These are phyloP conservation scores for Apodemus sylvaticus DNA, from an alignment of 2,113 vertebrate genomes.

Conservation along the genomic window DNA sequence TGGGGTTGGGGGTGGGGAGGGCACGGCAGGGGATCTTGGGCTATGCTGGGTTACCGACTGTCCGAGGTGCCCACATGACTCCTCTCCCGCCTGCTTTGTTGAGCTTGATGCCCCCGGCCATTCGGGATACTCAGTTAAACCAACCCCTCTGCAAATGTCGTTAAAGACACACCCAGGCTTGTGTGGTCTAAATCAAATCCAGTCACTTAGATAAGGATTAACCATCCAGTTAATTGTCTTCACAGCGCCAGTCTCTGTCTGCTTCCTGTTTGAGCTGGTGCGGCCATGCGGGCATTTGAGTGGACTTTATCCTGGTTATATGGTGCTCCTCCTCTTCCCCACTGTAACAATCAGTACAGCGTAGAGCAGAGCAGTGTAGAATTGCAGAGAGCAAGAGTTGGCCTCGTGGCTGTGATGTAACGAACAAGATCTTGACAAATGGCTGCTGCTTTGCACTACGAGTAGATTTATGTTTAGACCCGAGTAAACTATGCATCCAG, in stretches of 20 bases:
- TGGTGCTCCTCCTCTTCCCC: too few relatives aligned
- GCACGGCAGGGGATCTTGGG: background rate
- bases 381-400: background rate
- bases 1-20: too few relatives aligned
- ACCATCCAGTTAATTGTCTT: background rate
- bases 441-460: background rate
- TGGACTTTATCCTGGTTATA: background rate
- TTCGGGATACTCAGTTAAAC: background rate
- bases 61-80: background rate
- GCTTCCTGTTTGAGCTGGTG: background rate
- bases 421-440: conserved; percentile 24
- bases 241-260: background rate
- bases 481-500: conserved; percentile 58
- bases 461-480: conserved; percentile 61
- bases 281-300: accelerated
- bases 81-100: background rate
- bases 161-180: background rate
- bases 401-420: background rate
- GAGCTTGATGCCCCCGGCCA: too few relatives aligned
- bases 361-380: accelerated
- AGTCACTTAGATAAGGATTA: background rate
- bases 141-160: background rate
- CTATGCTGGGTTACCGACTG: background rate
- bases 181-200: background rate
- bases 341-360: background rate